Evolutionary conservation across 2,888 invertebrate species (phyloP), one percentile per base, ranked within the genome.

Genomic region (Peribatodes rhomboidaria): DNA sequence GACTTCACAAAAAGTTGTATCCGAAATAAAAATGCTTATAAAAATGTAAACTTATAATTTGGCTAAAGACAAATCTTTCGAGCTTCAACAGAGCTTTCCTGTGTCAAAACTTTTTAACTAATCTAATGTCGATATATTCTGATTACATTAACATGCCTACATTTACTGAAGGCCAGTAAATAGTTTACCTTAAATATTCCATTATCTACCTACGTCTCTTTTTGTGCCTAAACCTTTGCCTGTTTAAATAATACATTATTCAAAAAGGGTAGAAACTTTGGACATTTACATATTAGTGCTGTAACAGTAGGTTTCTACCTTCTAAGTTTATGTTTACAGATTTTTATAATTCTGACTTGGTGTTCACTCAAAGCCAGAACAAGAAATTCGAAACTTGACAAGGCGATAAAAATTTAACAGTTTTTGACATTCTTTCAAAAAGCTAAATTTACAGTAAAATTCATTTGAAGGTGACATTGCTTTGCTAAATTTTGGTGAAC

Each of bases 81-180:
- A 62, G 56, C 62, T 57, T 56, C 50, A 52, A 39, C 50, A 44
- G 62, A 62, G 56, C 62, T 62, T 63, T 50, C 16, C 39, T 52
- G 46, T 37, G 16, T 22, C 10, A 50, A 16, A 31, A 49, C 14
- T 33, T 14, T 49, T 10, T 16, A 10, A 8, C 1, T 27, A 14
- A 13, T 16, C 16, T 3, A 14, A 49, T 8, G 11, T 4, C 14
- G 9, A 13, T 16, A 47, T 47, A 8, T 18, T 11, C 2, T 11
- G 27, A n/a, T n/a, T 27, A 27, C 14, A 50, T 18, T 13, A 0
- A 18, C 35, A 1, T n/a, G 8, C 11, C 2, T 49, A 31, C 14
- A 49, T 20, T 33, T 20, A 1, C 18, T 42, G 2, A 31, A 13
- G n/a, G n/a, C 54, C 7, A 42, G n/a, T 2, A n/a, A n/a, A n/a